Conservation (phyloP, 2,113 vertebrate genomes). For the Nesogale talazaci region DNA sequence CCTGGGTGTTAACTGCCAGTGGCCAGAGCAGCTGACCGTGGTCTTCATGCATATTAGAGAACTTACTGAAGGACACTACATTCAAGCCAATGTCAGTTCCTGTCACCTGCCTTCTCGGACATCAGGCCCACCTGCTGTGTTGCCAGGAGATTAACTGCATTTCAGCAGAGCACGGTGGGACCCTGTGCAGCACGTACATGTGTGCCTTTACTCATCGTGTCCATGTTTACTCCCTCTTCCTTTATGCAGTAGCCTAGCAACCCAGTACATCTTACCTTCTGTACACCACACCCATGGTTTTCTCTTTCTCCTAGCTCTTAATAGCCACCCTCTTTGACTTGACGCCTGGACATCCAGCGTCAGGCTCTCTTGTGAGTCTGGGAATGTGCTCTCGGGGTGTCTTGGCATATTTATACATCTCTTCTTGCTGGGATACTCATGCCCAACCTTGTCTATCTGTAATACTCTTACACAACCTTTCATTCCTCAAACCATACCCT, state of each 20-base stretch:
- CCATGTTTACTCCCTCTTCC: background rate
- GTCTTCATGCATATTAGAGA: background rate
- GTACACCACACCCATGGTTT: background rate
- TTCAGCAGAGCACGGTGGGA: background rate
- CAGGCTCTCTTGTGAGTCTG: background rate
- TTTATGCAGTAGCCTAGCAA: background rate
- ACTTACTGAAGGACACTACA: background rate
- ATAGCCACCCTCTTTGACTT: background rate
- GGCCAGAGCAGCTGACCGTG: background rate
- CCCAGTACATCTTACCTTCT: background rate
- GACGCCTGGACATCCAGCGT: background rate
- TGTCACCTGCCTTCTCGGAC: conserved; percentile 24
- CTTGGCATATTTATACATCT: accelerated
- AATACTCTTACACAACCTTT: background rate
- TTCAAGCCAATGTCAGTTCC: background rate
- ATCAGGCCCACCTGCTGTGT: background rate
- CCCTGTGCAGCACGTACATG: background rate
- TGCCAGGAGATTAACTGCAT: conserved; percentile 44
- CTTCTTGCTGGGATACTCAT: background rate
- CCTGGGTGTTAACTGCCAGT: background rate
- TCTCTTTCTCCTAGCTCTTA: background rate
- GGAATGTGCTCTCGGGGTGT: background rate
- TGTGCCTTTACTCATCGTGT: background rate
- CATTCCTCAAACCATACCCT: background rate
- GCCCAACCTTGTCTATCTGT: background rate